These are phyloP conservation scores for Macropus fuliginosus DNA, from an alignment of 2,797 vertebrate genomes.

Conservation along the genomic window DNA sequence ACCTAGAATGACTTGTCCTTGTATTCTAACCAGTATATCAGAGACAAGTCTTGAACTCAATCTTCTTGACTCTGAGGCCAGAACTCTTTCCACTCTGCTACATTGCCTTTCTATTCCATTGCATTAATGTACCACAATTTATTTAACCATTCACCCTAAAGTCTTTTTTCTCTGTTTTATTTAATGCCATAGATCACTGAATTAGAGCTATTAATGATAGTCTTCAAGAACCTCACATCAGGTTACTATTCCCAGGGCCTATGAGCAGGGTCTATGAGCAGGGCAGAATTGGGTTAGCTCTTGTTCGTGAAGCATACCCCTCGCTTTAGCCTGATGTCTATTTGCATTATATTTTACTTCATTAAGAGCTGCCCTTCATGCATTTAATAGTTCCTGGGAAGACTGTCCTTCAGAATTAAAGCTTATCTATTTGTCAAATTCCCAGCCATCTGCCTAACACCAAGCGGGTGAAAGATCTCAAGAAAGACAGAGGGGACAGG, in stretches of 20 bases:
- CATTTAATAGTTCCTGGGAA: slow-evolving; percentile 62
- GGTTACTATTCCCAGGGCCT: slow-evolving; percentile 26
- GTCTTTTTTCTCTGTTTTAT: slow-evolving; percentile 27
- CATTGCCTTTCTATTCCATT: neutral
- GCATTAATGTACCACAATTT: neutral
- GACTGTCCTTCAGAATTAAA: slow-evolving; percentile 38
- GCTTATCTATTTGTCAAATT: slow-evolving; percentile 60
- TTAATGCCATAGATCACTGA: slow-evolving; percentile 52
- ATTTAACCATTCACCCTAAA: neutral
- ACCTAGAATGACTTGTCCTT: neutral
- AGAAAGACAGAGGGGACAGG: slow-evolving; percentile 29
- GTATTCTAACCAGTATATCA: neutral
- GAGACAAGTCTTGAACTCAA: neutral
- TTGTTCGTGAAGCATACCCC: slow-evolving; percentile 46
- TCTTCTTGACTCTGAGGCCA: neutral
- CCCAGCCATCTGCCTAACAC: slow-evolving; percentile 56
- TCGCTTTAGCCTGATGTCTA: slow-evolving; percentile 46
- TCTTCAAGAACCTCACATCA: slow-evolving; percentile 66
- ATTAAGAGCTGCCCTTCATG: slow-evolving; percentile 59
- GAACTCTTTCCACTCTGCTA: neutral
- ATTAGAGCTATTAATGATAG: slow-evolving; percentile 68
- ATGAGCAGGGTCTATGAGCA: slow-evolving; percentile 49
- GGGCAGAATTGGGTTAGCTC: slow-evolving; percentile 60
- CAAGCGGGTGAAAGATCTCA: slow-evolving; percentile 60
- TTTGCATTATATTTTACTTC: slow-evolving; percentile 34